Evolutionary conservation across 2,888 invertebrate genomes (phyloP).

Genomic region (Cantharis flavilabris): DNA sequence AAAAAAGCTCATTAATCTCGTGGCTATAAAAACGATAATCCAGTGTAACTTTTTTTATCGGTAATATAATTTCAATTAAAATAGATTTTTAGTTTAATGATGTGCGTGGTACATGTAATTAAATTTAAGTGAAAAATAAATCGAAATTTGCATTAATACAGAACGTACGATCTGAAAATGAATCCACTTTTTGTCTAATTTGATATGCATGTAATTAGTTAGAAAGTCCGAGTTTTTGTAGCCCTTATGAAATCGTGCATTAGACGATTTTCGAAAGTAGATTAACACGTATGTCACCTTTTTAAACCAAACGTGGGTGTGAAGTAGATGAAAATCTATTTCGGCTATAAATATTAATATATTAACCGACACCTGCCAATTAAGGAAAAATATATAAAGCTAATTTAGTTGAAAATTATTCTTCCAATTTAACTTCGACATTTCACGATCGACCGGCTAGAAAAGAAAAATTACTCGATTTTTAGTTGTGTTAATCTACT

Average conservation of each 20-base stretch:
- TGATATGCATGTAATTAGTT: not conserved
- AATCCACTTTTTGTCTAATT: not conserved
- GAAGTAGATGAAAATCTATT: not conserved
- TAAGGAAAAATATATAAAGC: not conserved
- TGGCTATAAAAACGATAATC: not conserved
- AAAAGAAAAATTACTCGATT: not conserved
- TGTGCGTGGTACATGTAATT: not conserved
- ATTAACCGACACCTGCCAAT: not conserved
- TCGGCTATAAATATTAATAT: not conserved
- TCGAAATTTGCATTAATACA: not conserved
- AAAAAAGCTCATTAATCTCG: not conserved
- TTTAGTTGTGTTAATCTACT: not conserved
- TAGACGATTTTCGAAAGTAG: conserved; percentile 6
- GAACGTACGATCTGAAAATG: not conserved
- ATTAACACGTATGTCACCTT: not conserved
- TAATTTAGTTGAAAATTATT: not conserved
- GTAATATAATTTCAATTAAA: not conserved
- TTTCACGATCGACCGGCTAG: not conserved
- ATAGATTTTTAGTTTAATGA: not conserved
- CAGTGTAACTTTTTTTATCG: not conserved
- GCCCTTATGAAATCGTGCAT: not conserved
- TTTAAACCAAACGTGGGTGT: not conserved
- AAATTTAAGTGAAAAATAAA: not conserved
- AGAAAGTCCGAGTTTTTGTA: not conserved
- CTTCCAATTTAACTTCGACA: not conserved